Percentiles rank a stretch among this genome's conserved stretches.
phyloP scores from a whole-genome alignment of 2,113 vertebrate species.

The Oplegnathus fasciatus region DNA sequence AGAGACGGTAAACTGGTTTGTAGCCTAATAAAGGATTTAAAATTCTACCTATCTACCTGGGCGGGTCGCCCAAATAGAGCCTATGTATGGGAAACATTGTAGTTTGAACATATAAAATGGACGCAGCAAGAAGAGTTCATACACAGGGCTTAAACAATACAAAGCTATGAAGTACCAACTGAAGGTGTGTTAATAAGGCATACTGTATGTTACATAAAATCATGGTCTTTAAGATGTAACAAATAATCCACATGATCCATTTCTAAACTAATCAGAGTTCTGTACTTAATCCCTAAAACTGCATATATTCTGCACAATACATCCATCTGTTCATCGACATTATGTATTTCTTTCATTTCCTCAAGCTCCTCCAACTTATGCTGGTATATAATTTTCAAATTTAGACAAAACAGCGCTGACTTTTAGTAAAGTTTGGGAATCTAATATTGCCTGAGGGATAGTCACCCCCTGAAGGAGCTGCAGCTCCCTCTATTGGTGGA shows the following conservation, averaged over 20 bases:
- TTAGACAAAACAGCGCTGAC: background rate
- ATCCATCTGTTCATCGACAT: background rate
- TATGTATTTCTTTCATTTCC: background rate
- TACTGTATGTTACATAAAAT: too few species aligned
- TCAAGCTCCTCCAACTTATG: too few species aligned
- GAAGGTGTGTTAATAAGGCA: too few species aligned
- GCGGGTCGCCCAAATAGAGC: too few species aligned
- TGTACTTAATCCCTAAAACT: background rate
- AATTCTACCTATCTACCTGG: too few species aligned
- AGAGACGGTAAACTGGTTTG: too few species aligned
- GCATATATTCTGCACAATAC: background rate
- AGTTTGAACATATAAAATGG: too few species aligned
- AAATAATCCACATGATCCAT: background rate
- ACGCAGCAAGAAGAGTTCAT: too few species aligned
- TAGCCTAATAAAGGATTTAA: too few species aligned
- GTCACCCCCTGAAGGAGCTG: background rate
- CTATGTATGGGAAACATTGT: too few species aligned
- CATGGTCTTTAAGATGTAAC: too few species aligned
- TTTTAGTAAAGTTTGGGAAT: background rate
- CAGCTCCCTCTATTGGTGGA: slow-evolving; percentile 40
- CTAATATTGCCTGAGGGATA: background rate
- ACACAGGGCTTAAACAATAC: background rate
- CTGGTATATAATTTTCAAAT: background rate
- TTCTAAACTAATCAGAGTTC: background rate
- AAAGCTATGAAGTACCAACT: too few species aligned